Percentiles rank a stretch among this genome's conserved stretches.
Conservation (phyloP, 2,888 invertebrate species). For the Nomada goodeniana region DNA sequence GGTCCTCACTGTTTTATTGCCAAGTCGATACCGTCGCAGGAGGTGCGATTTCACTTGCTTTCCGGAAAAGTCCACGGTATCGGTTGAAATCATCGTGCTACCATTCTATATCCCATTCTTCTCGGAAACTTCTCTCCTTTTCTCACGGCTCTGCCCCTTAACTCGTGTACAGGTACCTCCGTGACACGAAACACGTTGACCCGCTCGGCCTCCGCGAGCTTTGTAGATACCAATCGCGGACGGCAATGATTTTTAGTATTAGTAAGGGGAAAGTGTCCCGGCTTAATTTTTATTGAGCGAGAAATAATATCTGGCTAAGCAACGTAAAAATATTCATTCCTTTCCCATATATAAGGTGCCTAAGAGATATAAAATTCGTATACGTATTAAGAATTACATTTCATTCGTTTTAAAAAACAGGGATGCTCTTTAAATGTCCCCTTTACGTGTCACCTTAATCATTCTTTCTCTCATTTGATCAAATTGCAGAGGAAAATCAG, state of each 20-base stretch:
- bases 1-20: conserved; percentile 43
- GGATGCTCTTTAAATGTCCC: too few relatives aligned
- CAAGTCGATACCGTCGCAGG: conserved; percentile 37
- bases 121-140: background rate
- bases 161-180: conserved; percentile 25
- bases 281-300: too few relatives aligned
- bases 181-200: conserved; percentile 52
- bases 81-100: conserved; percentile 25
- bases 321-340: background rate
- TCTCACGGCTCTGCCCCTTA: background rate
- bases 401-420: too few relatives aligned
- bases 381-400: background rate
- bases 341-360: background rate
- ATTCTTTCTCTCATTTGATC: too few relatives aligned
- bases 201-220: conserved; percentile 9
- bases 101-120: background rate
- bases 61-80: conserved; percentile 12
- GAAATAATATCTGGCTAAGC: background rate
- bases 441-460: too few relatives aligned
- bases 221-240: background rate
- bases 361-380: background rate
- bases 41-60: background rate
- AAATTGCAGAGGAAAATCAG: background rate
- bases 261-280: background rate
- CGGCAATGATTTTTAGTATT: background rate